A percentile compares a stretch with the other conserved stretches of the same genome.
These are phyloP conservation scores for Mirza zaza DNA, from an alignment of 2,113 vertebrate species.

Conservation along the genomic window DNA sequence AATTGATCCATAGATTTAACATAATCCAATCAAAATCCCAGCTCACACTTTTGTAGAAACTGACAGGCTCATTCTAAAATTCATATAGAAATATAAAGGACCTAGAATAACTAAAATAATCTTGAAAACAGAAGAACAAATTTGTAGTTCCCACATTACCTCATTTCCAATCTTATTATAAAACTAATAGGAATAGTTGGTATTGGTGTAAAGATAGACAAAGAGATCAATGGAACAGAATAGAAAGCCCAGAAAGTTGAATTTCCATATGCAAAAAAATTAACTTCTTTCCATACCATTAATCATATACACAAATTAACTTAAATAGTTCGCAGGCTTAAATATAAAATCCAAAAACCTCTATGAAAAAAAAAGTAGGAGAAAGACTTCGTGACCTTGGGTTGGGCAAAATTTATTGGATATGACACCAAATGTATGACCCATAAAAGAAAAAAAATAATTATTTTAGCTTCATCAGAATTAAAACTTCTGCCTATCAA, in stretches of 20 bases:
- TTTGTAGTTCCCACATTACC: not conserved
- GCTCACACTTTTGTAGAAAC: not conserved
- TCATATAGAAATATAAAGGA: not conserved
- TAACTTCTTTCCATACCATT: not conserved
- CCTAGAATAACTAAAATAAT: not conserved
- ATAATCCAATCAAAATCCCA: not conserved
- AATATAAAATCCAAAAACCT: not conserved
- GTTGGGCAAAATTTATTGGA: not conserved
- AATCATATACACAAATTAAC: not conserved
- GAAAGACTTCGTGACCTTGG: not conserved
- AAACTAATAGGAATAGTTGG: not conserved
- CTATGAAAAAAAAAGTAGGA: not conserved
- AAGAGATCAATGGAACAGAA: not conserved
- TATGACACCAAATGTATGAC: not conserved
- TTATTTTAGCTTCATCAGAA: not conserved
- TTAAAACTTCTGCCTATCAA: not conserved
- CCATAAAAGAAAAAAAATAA: not conserved
- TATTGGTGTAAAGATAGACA: not conserved
- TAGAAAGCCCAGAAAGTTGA: not conserved
- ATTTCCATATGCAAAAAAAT: not conserved
- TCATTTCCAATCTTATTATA: not conserved
- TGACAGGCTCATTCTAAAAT: not conserved
- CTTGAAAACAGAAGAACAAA: not conserved
- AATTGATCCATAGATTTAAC: not conserved
- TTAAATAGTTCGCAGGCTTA: not conserved